Percentiles rank a stretch among this genome's conserved stretches.
phyloP scores from a whole-genome alignment of 2,113 vertebrate genomes.

The Lagopus leucura region DNA sequence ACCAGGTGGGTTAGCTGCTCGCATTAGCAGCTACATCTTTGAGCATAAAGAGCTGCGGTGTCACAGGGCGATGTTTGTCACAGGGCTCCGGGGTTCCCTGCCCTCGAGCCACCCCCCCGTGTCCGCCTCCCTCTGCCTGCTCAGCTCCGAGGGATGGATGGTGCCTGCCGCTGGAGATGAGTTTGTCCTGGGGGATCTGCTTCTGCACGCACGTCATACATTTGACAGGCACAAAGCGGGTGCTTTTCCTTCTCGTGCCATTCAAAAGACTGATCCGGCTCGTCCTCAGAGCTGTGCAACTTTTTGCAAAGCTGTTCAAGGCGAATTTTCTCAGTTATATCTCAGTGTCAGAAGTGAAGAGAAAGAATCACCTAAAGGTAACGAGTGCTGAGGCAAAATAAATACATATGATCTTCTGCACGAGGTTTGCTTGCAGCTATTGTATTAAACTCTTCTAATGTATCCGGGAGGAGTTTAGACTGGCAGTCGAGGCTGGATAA shows the following conservation, averaged over 20 bases:
- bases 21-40: too few relatives aligned
- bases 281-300: neutral
- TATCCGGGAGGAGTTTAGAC: neutral
- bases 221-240: neutral
- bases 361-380: neutral
- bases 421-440: neutral
- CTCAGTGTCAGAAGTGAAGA: neutral
- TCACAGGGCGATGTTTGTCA: neutral
- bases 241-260: neutral
- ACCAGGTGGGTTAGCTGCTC: too few relatives aligned
- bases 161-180: neutral
- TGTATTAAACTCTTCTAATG: neutral
- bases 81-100: neutral
- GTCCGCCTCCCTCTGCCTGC: neutral
- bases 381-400: neutral
- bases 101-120: accelerated
- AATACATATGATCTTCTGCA: neutral
- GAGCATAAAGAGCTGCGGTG: accelerated
- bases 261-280: neutral
- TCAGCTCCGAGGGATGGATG: neutral
- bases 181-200: neutral
- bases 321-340: neutral
- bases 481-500: neutral
- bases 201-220: neutral
- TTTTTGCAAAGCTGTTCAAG: neutral